Evolutionary conservation across 1,140 invertebrate species (phyloP).

Genomic region (Papilio polytes): DNA sequence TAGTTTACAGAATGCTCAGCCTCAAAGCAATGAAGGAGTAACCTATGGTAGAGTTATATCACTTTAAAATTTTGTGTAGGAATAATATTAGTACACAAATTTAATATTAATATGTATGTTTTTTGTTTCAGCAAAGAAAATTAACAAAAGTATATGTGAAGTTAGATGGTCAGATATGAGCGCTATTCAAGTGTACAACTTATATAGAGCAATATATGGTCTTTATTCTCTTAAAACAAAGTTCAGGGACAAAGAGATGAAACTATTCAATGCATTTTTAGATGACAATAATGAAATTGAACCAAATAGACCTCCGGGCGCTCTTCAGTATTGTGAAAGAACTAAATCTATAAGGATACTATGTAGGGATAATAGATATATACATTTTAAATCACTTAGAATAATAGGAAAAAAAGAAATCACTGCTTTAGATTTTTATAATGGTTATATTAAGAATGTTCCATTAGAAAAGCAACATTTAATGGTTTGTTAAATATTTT

Average conservation of each 20-base stretch:
- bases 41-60: constrained; percentile 87
- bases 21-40: constrained; percentile 86
- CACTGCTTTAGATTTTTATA: constrained; percentile 87
- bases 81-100: too few species aligned
- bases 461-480: constrained; percentile 57
- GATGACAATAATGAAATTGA: constrained; percentile 45
- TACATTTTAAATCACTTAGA: constrained; percentile 85
- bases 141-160: constrained; percentile 84
- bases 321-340: constrained; percentile 81
- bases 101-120: background rate
- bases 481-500: constrained; percentile 46
- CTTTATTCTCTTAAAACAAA: constrained; percentile 86
- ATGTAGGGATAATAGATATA: constrained; percentile 84
- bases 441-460: constrained; percentile 86
- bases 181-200: constrained; percentile 86
- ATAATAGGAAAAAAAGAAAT: constrained; percentile 86
- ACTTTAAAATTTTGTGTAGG: too few species aligned
- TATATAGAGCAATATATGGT: constrained; percentile 87
- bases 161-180: constrained; percentile 87
- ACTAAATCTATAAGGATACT: constrained; percentile 83
- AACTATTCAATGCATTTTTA: constrained; percentile 85
- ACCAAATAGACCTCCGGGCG: constrained; percentile 70
- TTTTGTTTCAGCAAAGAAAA: constrained; percentile 89
- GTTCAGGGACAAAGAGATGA: constrained; percentile 85
- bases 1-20: constrained; percentile 83